Percentiles rank a stretch among this genome's conserved stretches.
Evolutionary conservation across 2,113 vertebrate genomes (phyloP).

Genomic region (Scolopax mira): DNA sequence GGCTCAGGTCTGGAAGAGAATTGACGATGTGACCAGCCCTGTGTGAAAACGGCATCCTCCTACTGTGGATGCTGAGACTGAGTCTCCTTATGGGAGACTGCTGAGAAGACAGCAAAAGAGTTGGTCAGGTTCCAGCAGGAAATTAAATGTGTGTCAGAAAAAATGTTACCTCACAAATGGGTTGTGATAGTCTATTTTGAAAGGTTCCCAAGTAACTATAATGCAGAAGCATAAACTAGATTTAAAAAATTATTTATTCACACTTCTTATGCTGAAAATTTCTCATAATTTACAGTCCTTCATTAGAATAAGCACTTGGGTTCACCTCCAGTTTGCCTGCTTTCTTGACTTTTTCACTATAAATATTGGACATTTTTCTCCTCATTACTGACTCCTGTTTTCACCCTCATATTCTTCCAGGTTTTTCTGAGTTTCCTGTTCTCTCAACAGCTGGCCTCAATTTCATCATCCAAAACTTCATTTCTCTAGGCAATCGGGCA

Average conservation of each 20-base stretch:
- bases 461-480: constrained; percentile 50
- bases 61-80: background rate
- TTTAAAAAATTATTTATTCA: background rate
- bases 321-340: background rate
- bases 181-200: background rate
- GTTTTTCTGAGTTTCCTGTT: constrained; percentile 21
- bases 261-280: background rate
- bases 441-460: constrained; percentile 55
- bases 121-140: background rate
- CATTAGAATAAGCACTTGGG: background rate
- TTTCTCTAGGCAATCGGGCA: constrained; percentile 53
- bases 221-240: background rate
- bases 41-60: background rate
- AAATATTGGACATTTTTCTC: background rate
- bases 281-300: background rate
- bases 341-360: background rate
- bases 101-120: background rate
- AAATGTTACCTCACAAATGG: background rate
- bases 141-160: background rate
- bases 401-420: background rate
- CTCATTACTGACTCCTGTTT: background rate
- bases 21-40: background rate
- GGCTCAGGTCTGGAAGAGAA: background rate
- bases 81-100: background rate
- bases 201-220: background rate